phyloP scores from a whole-genome alignment of 2,113 vertebrate genomes.

The Rhinoderma darwinii region DNA sequence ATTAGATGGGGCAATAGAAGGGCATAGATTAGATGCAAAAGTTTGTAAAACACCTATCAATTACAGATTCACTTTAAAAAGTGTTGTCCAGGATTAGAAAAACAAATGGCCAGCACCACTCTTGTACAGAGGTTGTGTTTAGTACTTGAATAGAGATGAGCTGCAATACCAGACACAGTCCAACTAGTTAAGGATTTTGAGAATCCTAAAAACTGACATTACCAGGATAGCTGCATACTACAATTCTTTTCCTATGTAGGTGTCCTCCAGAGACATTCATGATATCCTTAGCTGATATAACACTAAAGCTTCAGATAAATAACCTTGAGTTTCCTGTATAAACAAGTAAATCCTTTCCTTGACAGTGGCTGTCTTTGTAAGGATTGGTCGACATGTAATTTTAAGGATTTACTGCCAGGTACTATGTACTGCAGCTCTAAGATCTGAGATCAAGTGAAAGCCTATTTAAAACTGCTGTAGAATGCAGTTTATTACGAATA shows the following conservation, averaged over 20 bases:
- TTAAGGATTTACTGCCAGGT: background rate
- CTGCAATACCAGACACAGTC: too few species aligned
- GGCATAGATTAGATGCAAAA: too few species aligned
- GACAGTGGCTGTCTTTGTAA: constrained; percentile 6
- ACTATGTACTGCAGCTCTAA: background rate
- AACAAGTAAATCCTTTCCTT: background rate
- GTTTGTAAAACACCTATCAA: too few species aligned
- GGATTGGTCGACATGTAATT: background rate
- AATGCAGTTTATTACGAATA: background rate
- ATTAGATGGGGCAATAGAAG: too few species aligned
- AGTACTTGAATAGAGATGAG: too few species aligned
- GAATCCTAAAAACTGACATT: background rate
- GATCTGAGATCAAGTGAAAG: background rate
- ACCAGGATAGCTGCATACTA: background rate
- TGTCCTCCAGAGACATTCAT: background rate
- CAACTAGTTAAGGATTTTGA: background rate
- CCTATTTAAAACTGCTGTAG: background rate
- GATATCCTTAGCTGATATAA: background rate
- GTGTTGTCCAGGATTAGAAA: too few species aligned
- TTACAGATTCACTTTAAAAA: too few species aligned
- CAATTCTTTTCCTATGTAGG: background rate
- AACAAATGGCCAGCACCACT: too few species aligned
- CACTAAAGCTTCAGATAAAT: background rate
- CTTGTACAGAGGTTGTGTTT: too few species aligned
- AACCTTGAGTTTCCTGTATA: background rate